Base-by-base conservation (phyloP, 2,797 vertebrate genomes). In the Clarias fuscus region DNA sequence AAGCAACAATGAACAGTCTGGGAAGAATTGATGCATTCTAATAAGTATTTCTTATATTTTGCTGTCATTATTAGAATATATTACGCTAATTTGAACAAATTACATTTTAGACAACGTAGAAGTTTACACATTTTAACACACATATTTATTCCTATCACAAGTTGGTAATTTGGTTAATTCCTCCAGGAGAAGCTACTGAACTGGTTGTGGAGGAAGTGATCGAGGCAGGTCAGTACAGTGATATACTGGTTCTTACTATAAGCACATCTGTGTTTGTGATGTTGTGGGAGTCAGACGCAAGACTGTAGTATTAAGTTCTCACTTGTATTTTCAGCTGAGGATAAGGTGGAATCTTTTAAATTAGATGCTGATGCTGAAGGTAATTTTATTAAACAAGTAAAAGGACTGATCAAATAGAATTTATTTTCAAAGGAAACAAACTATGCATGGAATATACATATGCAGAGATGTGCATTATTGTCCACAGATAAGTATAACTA, bases 141-240 rank as follows among this genome's bases (percentile, higher is more conserved):
- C 48, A 53, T 75, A 53, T 75, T 27, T 56, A 2, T 56, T n/a
- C 13, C 24, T 78, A 37, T 62, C 4, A 5, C 59, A 33, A 78
- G 11, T 22, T 77, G 17, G 3, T 20, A 10, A 33, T 58, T 78
- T 77, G 27, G 27, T 59, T 20, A 33, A 33, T 56, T 76, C 17
- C 56, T 78, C 18, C 10, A 84, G 72, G 7, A 11, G n/a, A 65
- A 48, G 27, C 59, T 62, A 61, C 53, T 30, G 30, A 76, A 53
- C 17, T 53, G 40, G 30, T 13, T n/a, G 40, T n/a, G 53, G 43
- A 65, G 5, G n/a, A 84, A n/a, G 27, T 84, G 59, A 24, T 33
- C 33, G 5, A 37, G 76, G 18, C 27, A 84, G 83, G 83, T 76
- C n/a, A 84, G 72, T 84, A 30, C 18, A 8, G 7, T 78, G n/a